Percentiles rank a stretch among this genome's conserved stretches.
Conservation (phyloP, 2,888 invertebrate genomes). For the Dryobota labecula region DNA sequence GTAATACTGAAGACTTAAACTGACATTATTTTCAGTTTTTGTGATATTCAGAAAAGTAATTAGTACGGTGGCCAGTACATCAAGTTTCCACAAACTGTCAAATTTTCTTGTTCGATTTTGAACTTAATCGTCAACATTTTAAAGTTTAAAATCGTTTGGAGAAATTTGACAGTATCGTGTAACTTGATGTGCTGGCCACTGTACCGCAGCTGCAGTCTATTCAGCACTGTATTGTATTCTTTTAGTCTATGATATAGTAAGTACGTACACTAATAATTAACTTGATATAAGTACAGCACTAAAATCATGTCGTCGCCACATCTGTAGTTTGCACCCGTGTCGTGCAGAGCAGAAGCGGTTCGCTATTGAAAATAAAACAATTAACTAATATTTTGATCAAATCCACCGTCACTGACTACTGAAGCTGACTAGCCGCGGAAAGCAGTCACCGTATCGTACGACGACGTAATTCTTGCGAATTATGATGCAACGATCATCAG, state of each 20-base stretch:
- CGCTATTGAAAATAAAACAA: neutral
- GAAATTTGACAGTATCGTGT: too few species aligned
- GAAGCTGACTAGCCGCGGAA: neutral
- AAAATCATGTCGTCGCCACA: neutral
- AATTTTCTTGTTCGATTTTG: too few species aligned
- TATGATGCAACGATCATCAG: constrained; percentile 20
- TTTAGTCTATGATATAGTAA: neutral
- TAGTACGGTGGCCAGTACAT: too few species aligned
- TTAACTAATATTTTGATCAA: neutral
- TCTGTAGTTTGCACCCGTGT: neutral
- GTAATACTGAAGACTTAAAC: neutral
- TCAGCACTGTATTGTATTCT: neutral
- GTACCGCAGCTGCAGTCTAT: neutral
- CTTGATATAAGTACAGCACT: neutral
- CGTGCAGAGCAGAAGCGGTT: neutral
- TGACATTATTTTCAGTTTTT: neutral
- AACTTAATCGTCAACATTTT: too few species aligned
- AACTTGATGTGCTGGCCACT: too few species aligned
- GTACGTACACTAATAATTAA: neutral
- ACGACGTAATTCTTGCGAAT: neutral
- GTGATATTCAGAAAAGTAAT: neutral
- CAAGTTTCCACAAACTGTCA: too few species aligned
- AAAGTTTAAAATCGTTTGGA: too few species aligned
- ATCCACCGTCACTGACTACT: constrained; percentile 4
- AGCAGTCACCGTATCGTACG: neutral